phyloP scores from a whole-genome alignment of 2,888 invertebrate species.

The Cataglyphis livida region DNA sequence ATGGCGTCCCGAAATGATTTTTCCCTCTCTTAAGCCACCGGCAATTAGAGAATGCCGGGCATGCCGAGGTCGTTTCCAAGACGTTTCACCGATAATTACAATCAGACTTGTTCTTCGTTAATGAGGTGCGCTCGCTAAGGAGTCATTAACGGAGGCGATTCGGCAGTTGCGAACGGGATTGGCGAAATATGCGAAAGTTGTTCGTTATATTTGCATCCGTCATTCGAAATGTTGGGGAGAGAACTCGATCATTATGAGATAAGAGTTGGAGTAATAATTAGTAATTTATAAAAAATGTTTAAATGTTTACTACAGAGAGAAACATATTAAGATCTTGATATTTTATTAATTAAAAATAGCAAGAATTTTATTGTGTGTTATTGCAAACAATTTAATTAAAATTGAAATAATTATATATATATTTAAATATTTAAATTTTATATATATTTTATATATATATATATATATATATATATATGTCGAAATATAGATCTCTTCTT shows the following conservation, averaged over 20 bases:
- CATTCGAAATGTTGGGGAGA: background rate
- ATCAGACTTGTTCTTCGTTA: constrained; percentile 50
- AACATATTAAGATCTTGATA: background rate
- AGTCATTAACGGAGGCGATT: constrained; percentile 34
- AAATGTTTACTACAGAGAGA: background rate
- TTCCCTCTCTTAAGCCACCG: constrained; percentile 28
- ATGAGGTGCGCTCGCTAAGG: constrained; percentile 48
- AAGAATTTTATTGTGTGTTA: background rate
- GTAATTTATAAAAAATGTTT: constrained; percentile 11
- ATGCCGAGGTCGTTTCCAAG: constrained; percentile 29
- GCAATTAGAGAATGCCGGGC: constrained; percentile 42
- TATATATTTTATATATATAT: background rate
- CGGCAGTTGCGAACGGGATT: constrained; percentile 4
- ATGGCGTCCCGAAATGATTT: constrained; percentile 37
- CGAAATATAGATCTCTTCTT: background rate
- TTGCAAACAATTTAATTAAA: background rate
- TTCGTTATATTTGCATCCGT: background rate
- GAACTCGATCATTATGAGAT: background rate
- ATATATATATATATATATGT: background rate
- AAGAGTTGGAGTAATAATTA: background rate
- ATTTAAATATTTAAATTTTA: too few species aligned
- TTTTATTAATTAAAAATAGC: background rate
- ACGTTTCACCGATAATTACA: constrained; percentile 51
- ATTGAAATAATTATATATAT: too few species aligned
- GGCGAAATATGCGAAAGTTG: constrained; percentile 24